Conservation (phyloP, 2,797 vertebrate genomes). For the Melopsittacus undulatus region DNA sequence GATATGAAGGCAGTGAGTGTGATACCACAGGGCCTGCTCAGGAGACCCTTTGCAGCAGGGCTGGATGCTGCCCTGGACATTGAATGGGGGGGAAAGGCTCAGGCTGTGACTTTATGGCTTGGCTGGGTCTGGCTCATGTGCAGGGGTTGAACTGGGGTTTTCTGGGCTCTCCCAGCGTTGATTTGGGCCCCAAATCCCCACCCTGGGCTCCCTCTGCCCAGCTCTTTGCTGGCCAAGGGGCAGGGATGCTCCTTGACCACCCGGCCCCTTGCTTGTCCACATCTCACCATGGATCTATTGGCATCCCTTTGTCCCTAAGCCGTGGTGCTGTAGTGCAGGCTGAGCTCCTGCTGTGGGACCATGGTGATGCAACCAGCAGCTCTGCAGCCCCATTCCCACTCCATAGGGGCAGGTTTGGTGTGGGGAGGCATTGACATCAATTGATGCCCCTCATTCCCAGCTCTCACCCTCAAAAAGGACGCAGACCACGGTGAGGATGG, state of each 20-base stretch:
- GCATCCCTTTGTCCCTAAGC: background rate
- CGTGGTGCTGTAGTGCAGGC: fast-evolving
- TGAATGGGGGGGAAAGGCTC: background rate
- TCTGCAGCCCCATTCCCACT: fast-evolving
- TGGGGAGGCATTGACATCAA: fast-evolving
- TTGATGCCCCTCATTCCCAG: background rate
- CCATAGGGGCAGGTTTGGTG: fast-evolving
- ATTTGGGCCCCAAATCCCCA: fast-evolving
- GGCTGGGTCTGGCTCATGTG: fast-evolving
- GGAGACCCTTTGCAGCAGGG: too few relatives aligned
- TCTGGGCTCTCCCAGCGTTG: background rate
- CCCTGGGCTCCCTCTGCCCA: background rate
- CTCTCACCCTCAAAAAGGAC: fast-evolving
- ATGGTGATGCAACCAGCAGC: fast-evolving
- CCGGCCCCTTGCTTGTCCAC: background rate
- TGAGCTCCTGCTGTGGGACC: background rate
- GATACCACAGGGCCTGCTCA: fast-evolving
- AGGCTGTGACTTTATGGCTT: fast-evolving
- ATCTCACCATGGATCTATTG: background rate
- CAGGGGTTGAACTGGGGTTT: fast-evolving
- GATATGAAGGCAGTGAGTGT: background rate
- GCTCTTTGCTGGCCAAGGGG: background rate
- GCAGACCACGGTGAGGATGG: fast-evolving
- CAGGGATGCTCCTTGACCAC: fast-evolving
- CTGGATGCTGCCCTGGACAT: fast-evolving